phyloP scores from a whole-genome alignment of 2,888 invertebrate genomes.

The Aspidiotus destructor region DNA sequence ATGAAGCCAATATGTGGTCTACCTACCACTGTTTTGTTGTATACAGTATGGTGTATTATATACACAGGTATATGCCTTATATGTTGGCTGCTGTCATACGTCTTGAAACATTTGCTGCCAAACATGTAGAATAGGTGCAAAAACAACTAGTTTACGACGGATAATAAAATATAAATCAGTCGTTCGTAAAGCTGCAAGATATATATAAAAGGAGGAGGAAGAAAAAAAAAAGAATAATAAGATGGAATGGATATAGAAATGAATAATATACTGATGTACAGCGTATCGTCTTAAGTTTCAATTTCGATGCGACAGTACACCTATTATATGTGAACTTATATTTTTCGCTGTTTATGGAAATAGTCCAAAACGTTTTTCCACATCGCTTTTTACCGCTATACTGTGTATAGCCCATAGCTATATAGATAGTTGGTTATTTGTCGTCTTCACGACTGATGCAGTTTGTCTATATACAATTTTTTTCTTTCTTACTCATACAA shows the following conservation, averaged over 20 bases:
- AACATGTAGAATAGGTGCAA: slow-evolving; percentile 32
- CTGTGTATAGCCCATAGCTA: too few relatives aligned
- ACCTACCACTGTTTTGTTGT: slow-evolving; percentile 31
- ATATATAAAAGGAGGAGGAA: neutral
- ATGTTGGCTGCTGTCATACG: slow-evolving; percentile 29
- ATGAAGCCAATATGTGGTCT: slow-evolving; percentile 32
- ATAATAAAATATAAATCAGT: slow-evolving; percentile 32
- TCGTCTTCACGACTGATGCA: too few relatives aligned
- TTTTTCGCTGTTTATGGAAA: slow-evolving; percentile 1
- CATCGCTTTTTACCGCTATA: neutral
- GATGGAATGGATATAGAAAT: neutral
- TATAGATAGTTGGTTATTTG: too few relatives aligned
- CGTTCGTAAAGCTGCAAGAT: slow-evolving; percentile 11
- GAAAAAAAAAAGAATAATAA: too few relatives aligned
- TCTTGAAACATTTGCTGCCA: slow-evolving; percentile 33
- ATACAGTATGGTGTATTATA: neutral
- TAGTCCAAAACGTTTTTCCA: slow-evolving; percentile 1
- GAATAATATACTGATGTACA: neutral
- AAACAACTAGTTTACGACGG: slow-evolving; percentile 31
- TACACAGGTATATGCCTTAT: slow-evolving; percentile 12
- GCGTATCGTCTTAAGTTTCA: slow-evolving; percentile 4
- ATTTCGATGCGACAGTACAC: neutral
- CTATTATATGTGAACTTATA: neutral
- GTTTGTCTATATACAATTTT: too few relatives aligned
- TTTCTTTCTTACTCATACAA: neutral